A percentile compares a stretch with the other conserved stretches of the same genome.
These are phyloP conservation scores for Phrynosoma platyrhinos DNA, from an alignment of 2,113 vertebrate genomes.

Conservation along the genomic window DNA sequence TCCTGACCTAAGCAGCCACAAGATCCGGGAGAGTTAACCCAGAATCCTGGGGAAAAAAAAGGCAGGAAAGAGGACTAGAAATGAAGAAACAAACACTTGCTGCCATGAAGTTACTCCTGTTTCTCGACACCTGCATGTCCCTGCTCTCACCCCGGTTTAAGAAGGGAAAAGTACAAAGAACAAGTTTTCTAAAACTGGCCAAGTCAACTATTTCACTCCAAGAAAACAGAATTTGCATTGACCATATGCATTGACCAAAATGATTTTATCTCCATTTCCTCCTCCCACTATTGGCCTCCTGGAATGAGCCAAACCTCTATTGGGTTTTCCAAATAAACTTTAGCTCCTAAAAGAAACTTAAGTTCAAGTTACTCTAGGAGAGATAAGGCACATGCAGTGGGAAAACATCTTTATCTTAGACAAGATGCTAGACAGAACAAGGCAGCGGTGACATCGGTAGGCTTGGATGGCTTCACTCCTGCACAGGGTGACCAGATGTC, in stretches of 20 bases:
- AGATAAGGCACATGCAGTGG: neutral
- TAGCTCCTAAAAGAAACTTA: neutral
- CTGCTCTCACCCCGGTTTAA: neutral
- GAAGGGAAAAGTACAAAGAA: neutral
- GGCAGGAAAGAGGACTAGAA: neutral
- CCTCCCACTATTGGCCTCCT: neutral
- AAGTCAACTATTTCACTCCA: neutral
- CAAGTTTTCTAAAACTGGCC: too few species aligned
- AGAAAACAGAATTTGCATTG: neutral
- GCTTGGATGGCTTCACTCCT: neutral
- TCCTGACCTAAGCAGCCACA: neutral
- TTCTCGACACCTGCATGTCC: neutral
- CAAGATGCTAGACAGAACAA: neutral
- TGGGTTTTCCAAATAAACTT: neutral
- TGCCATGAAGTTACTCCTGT: neutral
- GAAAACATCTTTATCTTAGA: neutral
- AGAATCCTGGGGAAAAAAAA: neutral
- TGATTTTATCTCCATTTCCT: too few species aligned
- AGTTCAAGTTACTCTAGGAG: neutral
- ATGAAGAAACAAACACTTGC: too few species aligned
- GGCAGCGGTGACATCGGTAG: neutral
- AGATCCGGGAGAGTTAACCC: neutral
- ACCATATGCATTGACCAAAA: too few species aligned
- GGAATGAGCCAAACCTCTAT: neutral
- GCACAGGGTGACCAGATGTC: too few species aligned